Conservation (phyloP, 2,113 vertebrate genomes). For the Paramormyrops kingsleyae region DNA sequence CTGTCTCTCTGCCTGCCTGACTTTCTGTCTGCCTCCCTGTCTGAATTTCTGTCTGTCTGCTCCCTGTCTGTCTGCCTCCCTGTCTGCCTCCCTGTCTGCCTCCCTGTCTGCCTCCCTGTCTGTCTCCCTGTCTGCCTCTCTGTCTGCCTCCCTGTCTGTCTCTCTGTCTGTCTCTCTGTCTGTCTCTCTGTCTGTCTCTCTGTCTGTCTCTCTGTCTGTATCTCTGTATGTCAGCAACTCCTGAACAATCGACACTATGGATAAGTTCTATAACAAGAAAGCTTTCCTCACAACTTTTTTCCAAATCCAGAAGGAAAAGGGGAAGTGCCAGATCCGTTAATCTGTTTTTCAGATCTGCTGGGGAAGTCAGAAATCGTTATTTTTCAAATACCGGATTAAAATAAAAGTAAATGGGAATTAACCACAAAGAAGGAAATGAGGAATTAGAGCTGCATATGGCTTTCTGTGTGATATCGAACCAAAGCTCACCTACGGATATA, state of each 20-base stretch:
- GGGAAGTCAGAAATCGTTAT: not conserved
- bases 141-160: constrained; percentile 70
- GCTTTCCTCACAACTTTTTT: not conserved
- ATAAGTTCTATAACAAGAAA: not conserved
- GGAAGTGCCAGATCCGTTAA: not conserved
- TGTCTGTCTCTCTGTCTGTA: constrained; percentile 57
- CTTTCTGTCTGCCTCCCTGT: constrained; percentile 60
- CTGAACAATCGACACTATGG: not conserved
- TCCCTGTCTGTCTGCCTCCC: no score
- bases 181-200: constrained; percentile 29
- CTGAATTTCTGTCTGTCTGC: no score
- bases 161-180: constrained; percentile 61
- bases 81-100: not conserved
- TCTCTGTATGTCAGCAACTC: constrained; percentile 64
- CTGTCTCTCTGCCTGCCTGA: constrained; percentile 32
- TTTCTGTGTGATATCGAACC: not conserved
- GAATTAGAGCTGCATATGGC: not conserved
- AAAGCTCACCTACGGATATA: not conserved
- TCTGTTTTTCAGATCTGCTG: not conserved
- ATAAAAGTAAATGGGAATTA: not conserved
- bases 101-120: constrained; percentile 63
- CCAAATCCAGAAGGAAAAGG: not conserved
- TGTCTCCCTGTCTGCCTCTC: constrained; percentile 61
- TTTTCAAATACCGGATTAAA: not conserved
- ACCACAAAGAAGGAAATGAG: not conserved